Conservation (phyloP, 1,140 invertebrate genomes). For the Atta colombica region DNA sequence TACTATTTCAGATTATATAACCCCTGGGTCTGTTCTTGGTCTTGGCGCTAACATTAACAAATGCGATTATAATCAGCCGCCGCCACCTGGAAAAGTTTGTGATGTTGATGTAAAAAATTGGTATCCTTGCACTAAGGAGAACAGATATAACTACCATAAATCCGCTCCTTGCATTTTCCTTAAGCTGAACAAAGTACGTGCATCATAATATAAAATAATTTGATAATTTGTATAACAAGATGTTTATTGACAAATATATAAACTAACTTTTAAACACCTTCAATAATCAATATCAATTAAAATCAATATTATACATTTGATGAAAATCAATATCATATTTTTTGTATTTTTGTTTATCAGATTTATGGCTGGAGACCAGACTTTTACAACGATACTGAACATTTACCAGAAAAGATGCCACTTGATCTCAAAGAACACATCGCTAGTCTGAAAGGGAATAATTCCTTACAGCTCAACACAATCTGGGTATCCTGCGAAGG, state of each 20-base stretch:
- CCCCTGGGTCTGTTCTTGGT: slow-evolving; percentile 87
- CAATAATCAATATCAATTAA: neutral
- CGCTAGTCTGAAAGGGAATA: slow-evolving; percentile 82
- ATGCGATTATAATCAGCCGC: slow-evolving; percentile 87
- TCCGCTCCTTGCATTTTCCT: slow-evolving; percentile 94
- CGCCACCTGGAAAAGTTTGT: slow-evolving; percentile 88
- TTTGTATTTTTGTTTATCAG: slow-evolving; percentile 77
- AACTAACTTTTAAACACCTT: neutral
- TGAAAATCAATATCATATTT: neutral
- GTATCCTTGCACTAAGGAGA: slow-evolving; percentile 90
- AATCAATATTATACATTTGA: neutral
- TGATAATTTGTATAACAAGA: neutral
- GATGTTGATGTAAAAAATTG: slow-evolving; percentile 89
- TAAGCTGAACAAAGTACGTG: slow-evolving; percentile 92
- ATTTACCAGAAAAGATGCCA: slow-evolving; percentile 90
- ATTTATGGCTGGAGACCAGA: slow-evolving; percentile 93
- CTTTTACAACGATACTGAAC: slow-evolving; percentile 88
- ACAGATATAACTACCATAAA: slow-evolving; percentile 92
- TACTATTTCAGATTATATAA: slow-evolving; percentile 87
- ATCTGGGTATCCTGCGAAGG: slow-evolving; percentile 96
- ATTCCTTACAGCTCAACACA: slow-evolving; percentile 89
- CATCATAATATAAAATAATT: slow-evolving; percentile 18
- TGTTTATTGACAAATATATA: neutral
- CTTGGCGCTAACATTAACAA: slow-evolving; percentile 87
- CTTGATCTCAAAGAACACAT: slow-evolving; percentile 89